These are phyloP conservation scores for Lanistes nyassanus DNA, from an alignment of 1,140 invertebrate species.

Conservation along the genomic window DNA sequence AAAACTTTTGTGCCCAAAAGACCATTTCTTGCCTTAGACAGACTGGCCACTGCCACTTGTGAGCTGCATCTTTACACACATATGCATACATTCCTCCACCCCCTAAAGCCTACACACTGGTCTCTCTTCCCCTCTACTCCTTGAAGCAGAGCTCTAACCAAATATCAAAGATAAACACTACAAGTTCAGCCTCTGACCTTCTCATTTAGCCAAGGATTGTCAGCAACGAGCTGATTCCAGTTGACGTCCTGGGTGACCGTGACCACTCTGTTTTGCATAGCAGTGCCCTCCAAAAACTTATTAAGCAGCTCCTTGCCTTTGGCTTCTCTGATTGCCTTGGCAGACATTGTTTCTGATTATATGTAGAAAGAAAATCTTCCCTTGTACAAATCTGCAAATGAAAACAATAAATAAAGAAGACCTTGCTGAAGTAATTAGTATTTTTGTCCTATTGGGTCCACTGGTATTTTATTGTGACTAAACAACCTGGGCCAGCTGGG, in stretches of 20 bases:
- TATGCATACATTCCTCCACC: too few relatives aligned
- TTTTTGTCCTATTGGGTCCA: too few relatives aligned
- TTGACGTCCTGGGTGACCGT: conserved; percentile 80
- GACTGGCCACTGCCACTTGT: too few relatives aligned
- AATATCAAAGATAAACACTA: neutral
- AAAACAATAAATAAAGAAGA: neutral
- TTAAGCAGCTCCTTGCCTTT: conserved; percentile 95
- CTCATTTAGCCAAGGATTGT: conserved; percentile 88
- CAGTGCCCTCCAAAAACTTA: conserved; percentile 79
- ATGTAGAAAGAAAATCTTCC: neutral
- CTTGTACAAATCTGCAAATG: neutral
- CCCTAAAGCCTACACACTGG: too few relatives aligned
- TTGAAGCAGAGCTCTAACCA: too few relatives aligned
- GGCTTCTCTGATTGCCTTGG: conserved; percentile 96
- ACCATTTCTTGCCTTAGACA: too few relatives aligned
- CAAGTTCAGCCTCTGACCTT: conserved; percentile 71
- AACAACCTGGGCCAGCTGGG: too few relatives aligned
- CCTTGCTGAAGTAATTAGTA: neutral
- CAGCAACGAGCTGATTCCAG: conserved; percentile 79
- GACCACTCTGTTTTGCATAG: conserved; percentile 82
- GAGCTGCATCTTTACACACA: too few relatives aligned
- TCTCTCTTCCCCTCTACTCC: too few relatives aligned
- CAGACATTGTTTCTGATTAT: conserved; percentile 82
- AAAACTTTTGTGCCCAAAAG: too few relatives aligned
- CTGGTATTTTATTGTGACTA: too few relatives aligned